Evolutionary conservation across 2,113 vertebrate genomes (phyloP), one percentile per base, ranked within the genome.

Genomic region (Vombatus ursinus): DNA sequence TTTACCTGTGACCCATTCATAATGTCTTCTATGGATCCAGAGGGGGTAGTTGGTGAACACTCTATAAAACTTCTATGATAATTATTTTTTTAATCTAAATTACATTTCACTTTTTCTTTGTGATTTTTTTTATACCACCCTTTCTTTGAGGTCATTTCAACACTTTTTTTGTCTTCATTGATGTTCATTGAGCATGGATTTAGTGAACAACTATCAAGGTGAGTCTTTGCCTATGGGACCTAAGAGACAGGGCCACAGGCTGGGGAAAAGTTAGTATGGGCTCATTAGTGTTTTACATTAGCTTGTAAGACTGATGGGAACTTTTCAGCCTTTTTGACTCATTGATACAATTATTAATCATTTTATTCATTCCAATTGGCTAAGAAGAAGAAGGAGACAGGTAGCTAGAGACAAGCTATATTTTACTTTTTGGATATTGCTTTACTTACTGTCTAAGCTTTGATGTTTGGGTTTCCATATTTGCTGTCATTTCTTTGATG

Each of bases 401-500:
- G 28, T 52, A 12, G 25, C 48, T 94, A 94, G 48, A 94, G 89
- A 53, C 92, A 92, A 25, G 68, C n/a, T 48, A 92, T 24, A 9
- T 89, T 93, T 52, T 92, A 89, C 97, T 90, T 92, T 84, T 96
- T 91, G 24, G 90, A 89, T 57, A 94, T 96, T 96, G 91, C 92
- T 96, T 97, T 90, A 89, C 28, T 92, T 94, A 97, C 96, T 96
- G 53, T 57, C 0, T 0, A 47, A 89, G 92, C 97, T 99, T 98
- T 98, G 97, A 98, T 98, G 95, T 97, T 90, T 95, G 68, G 90
- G 90, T 97, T 96, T 97, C 91, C 95, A 77, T 94, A 95, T 96
- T 90, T 94, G 94, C 95, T 98, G 89, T 90, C 90, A 94, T 96
- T 98, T 95, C 95, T 97, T 98, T 97, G 94, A 97, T 98, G 96